Conservation (phyloP, 2,113 vertebrate genomes). For the Lampris incognitus region DNA sequence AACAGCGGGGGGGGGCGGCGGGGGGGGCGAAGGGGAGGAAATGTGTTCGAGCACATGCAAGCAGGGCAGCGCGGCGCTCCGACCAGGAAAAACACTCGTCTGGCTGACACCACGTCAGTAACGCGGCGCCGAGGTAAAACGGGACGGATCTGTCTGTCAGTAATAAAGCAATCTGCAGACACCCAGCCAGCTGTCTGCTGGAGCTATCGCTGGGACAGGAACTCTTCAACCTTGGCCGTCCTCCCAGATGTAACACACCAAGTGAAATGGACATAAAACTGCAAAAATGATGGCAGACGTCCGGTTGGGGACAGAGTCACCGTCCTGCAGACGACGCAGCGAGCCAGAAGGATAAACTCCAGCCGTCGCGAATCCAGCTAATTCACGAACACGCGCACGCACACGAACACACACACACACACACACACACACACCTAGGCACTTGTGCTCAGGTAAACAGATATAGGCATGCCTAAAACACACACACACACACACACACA, state of each 20-base stretch:
- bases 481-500: neutral
- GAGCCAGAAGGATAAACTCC: constrained; percentile 24
- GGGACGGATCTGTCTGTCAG: constrained; percentile 61
- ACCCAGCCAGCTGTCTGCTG: constrained; percentile 47
- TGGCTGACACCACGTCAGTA: constrained; percentile 58
- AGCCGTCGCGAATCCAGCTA: no score
- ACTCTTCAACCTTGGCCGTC: constrained; percentile 48
- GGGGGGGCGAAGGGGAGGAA: constrained; percentile 26
- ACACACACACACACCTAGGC: neutral
- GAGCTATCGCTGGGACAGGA: constrained; percentile 25
- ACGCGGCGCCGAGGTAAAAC: constrained; percentile 34
- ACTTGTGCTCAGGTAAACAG: no score
- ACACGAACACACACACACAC: neutral
- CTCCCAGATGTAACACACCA: constrained; percentile 18
- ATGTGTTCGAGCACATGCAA: constrained; percentile 57
- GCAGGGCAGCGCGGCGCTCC: constrained; percentile 12
- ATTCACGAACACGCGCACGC: neutral
- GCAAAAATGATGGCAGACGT: constrained; percentile 51
- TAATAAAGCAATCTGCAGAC: constrained; percentile 28
- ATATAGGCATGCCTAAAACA: neutral
- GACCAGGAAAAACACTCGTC: constrained; percentile 47
- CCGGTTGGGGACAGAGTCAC: constrained; percentile 59
- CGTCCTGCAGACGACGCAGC: neutral
- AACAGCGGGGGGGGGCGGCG: constrained; percentile 7
- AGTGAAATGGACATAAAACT: constrained; percentile 33